These are phyloP conservation scores for Actenoides hombroni DNA, from an alignment of 2,113 vertebrate species.

Conservation along the genomic window DNA sequence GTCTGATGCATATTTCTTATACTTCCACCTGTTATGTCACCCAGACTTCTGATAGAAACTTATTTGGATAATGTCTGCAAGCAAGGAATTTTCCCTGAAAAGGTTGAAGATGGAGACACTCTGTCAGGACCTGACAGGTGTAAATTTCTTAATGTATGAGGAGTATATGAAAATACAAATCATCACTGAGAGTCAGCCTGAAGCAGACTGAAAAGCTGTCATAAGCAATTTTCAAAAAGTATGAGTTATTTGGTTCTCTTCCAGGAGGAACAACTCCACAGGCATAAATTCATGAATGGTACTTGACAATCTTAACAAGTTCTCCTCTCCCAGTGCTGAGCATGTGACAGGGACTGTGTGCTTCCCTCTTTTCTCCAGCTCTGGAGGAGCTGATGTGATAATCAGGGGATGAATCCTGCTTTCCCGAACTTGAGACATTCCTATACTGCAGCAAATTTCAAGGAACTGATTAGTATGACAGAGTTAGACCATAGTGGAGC, in stretches of 20 bases:
- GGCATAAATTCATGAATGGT: slow-evolving; percentile 75
- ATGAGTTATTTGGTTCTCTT: slow-evolving; percentile 75
- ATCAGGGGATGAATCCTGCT: background rate
- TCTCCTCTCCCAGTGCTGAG: slow-evolving; percentile 16
- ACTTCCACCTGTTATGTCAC: slow-evolving; percentile 63
- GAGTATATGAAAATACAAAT: slow-evolving; percentile 77
- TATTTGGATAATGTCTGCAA: slow-evolving; percentile 78
- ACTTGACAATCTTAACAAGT: slow-evolving; percentile 74
- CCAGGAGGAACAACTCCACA: slow-evolving; percentile 66
- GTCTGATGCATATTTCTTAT: slow-evolving; percentile 57
- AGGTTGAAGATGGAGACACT: slow-evolving; percentile 70
- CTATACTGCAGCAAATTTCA: background rate
- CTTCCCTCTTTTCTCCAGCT: background rate
- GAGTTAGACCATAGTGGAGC: background rate
- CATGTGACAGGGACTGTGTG: background rate
- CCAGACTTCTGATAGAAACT: slow-evolving; percentile 72
- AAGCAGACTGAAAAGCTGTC: slow-evolving; percentile 76
- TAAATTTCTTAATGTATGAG: slow-evolving; percentile 78
- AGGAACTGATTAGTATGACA: slow-evolving; percentile 17
- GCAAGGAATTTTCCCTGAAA: slow-evolving; percentile 57
- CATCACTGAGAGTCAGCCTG: slow-evolving; percentile 64
- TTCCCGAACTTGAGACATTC: background rate
- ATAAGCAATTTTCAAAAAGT: slow-evolving; percentile 78
- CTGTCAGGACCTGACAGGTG: slow-evolving; percentile 74
- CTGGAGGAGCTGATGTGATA: background rate